Evolutionary conservation across 2,797 vertebrate species (phyloP), one percentile per base, ranked within the genome.

Genomic region (Acrossocheilus wenchowensis): DNA sequence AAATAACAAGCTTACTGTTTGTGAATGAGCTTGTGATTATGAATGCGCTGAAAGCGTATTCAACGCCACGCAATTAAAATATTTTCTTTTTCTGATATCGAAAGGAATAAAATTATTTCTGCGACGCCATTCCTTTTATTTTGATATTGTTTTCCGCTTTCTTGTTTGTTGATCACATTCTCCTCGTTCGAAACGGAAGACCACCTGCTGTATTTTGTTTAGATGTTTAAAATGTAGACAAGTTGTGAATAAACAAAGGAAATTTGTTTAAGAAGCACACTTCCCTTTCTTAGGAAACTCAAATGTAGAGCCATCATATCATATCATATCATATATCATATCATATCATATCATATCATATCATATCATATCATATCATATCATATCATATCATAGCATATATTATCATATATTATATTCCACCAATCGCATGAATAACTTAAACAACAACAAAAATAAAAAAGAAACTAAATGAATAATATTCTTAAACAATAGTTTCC

Each of bases 181-280:
- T 74, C 34, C 19, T 50, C 23, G 36, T 62, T 64, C 15, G 21
- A 86, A 69, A 57, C 57, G 85, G 85, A 86, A 82, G 79, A 86
- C 79, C 79, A 62, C 86, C 68, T 80, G 86, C 34, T 54, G 45
- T 14, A 84, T 87, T 57, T 69, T 77, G 87, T 87, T 81, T 84
- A 48, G 71, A 15, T 81, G 87, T 52, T 81, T 81, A 81, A 87
- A 84, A 68, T 68, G 54, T 75, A 39, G 69, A 87, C 75, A 87
- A 57, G 69, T 41, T 54, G 82, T 36, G 23, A 82, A 66, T 52
- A 69, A 83, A 87, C 75, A 72, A 30, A 62, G 52, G 19, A 54
- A 34, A 83, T 71, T 48, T 75, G 68, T 41, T 60, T 62, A 84
- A 74, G 68, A 57, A 71, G 34, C 23, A 30, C 45, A 66, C 50